phyloP scores from a whole-genome alignment of 1,140 invertebrate species.

The Kradibia gibbosae region DNA sequence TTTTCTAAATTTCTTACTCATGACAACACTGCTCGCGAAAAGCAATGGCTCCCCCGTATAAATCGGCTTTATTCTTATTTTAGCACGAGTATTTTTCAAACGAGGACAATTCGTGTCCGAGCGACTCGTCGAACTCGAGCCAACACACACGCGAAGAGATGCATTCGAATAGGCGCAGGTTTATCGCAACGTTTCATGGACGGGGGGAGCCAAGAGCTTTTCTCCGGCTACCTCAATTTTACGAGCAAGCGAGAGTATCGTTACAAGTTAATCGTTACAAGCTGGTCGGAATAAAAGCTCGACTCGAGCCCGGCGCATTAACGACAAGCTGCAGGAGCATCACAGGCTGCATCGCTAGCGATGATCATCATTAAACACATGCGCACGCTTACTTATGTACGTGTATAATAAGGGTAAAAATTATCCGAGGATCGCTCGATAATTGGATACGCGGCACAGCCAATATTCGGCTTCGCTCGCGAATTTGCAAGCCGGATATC shows the following conservation, averaged over 20 bases:
- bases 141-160: background rate
- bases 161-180: background rate
- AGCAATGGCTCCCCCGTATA: no score
- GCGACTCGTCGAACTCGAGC: background rate
- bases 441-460: no score
- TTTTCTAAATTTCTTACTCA: background rate
- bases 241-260: background rate
- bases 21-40: background rate
- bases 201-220: background rate
- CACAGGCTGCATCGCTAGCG: no score
- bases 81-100: background rate
- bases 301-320: no score
- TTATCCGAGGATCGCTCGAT: no score
- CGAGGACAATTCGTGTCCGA: background rate
- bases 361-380: no score
- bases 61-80: background rate
- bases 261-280: background rate
- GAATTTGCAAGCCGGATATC: constrained; percentile 28
- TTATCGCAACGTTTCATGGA: background rate
- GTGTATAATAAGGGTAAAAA: no score
- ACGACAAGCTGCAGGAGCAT: no score
- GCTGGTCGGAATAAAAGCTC: constrained; percentile 19
- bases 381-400: no score
- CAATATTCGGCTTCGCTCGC: background rate
- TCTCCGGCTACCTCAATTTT: no score